These are phyloP conservation scores for Coptodon bakossiorum DNA, from an alignment of 2,113 vertebrate species.

Conservation along the genomic window DNA sequence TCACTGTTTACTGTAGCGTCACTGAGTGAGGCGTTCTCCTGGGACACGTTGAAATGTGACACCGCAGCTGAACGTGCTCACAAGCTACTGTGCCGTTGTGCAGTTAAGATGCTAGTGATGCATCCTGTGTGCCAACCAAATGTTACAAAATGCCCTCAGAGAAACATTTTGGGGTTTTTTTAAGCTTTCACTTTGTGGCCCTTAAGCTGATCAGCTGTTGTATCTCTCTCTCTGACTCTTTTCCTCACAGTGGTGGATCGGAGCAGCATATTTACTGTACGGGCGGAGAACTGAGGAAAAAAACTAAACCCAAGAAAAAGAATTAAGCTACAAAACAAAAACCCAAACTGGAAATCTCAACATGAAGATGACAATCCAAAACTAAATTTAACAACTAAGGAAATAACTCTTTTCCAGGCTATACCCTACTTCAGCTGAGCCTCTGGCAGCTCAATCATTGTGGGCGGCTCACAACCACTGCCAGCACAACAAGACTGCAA, in stretches of 20 bases:
- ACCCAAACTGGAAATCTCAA: neutral
- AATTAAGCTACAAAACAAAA: neutral
- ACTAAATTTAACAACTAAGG: neutral
- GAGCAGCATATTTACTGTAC: neutral
- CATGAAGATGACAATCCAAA: neutral
- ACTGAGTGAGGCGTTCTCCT: neutral
- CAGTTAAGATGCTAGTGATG: neutral
- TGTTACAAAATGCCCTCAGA: neutral
- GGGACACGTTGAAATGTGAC: neutral
- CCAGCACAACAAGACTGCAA: neutral
- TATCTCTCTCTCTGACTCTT: neutral
- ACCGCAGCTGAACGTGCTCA: neutral
- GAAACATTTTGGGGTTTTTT: neutral
- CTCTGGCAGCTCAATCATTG: neutral
- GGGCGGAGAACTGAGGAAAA: neutral
- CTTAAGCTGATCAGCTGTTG: neutral
- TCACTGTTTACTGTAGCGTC: neutral
- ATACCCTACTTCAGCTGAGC: neutral
- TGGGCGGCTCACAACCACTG: neutral
- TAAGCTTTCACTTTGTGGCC: neutral
- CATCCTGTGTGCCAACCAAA: neutral
- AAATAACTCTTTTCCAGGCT: neutral
- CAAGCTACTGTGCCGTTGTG: neutral
- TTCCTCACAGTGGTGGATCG: neutral
- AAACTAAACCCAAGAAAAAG: neutral